phyloP scores from a whole-genome alignment of 1,140 invertebrate genomes.

The Acromyrmex charruanus region DNA sequence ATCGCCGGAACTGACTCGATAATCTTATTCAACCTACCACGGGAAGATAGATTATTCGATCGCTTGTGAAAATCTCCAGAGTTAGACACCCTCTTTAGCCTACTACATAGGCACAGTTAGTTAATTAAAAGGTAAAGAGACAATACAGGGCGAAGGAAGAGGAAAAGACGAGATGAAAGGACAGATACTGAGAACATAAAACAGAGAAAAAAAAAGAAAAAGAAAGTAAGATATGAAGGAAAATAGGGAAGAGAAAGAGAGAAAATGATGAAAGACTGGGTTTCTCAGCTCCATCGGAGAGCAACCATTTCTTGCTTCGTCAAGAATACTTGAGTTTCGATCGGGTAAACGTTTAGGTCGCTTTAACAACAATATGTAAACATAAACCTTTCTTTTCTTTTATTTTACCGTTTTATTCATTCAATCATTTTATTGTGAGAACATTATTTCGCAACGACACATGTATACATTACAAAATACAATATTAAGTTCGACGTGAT shows the following conservation, averaged over 20 bases:
- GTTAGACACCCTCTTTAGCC: constrained; percentile 66
- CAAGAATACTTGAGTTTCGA: constrained; percentile 19
- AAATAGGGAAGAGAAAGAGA: neutral
- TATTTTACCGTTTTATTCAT: neutral
- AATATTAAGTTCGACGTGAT: neutral
- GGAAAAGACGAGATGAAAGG: neutral
- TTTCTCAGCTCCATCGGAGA: constrained; percentile 61
- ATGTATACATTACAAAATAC: neutral
- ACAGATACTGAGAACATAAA: neutral
- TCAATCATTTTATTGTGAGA: neutral
- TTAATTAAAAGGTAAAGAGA: constrained; percentile 75
- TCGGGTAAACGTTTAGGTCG: constrained; percentile 47
- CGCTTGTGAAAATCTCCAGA: constrained; percentile 56
- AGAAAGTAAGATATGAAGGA: neutral
- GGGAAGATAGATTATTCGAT: constrained; percentile 70
- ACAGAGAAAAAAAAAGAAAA: constrained; percentile 32
- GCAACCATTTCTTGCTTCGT: constrained; percentile 65
- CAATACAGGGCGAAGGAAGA: neutral
- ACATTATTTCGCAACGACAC: neutral
- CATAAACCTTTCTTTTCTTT: neutral
- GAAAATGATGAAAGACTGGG: constrained; percentile 34
- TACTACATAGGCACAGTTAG: constrained; percentile 67
- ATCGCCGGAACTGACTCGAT: constrained; percentile 48
- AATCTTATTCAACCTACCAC: constrained; percentile 69
- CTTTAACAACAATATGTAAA: constrained; percentile 52